Base-by-base conservation (phyloP, 1,140 invertebrate species). In the Apis laboriosa region DNA sequence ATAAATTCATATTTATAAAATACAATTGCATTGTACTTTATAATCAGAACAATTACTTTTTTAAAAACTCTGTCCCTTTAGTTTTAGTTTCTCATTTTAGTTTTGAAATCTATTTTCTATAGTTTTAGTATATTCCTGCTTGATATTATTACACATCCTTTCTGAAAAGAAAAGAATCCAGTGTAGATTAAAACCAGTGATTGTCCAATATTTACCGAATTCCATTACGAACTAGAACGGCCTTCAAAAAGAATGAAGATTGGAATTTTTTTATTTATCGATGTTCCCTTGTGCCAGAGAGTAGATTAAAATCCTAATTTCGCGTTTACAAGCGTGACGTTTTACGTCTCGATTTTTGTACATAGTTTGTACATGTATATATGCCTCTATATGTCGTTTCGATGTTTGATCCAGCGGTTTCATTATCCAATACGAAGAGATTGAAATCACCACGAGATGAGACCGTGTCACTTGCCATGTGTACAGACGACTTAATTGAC, bases 361-460 rank as follows among this genome's bases (percentile, higher is more conserved):
- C 67, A 86, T 86, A 87, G 24, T 75, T 60, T 75, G 70, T 83
- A 86, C 70, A n/a, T 78, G 63, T 63, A 68, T 63, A 85, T 80
- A 87, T 34, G 77, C 72, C 34, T 43, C 34, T 72, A 64, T 68
- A 53, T 43, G 43, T 58, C 58, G 58, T 77, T 63, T 71, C 71
- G 17, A 80, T 72, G 28, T 74, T 80, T 64, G 49, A 78, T 71
- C 70, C 74, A 56, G 56, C 58, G 67, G 58, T 87, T 83, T 80
- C 66, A 71, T 87, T 60, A 68, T 55, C 66, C 81, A 73, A 70
- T 68, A 83, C 73, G 84, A 79, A 86, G 60, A 76, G 19, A 75
- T 73, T 61, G 64, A 70, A 86, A 64, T 64, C 43, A 58, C 34
- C 63, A 55, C 49, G 55, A 80, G 83, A 58, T 71, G 63, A 83